Base-by-base conservation (phyloP, 2,888 invertebrate species). In the Ophion ellenae region DNA sequence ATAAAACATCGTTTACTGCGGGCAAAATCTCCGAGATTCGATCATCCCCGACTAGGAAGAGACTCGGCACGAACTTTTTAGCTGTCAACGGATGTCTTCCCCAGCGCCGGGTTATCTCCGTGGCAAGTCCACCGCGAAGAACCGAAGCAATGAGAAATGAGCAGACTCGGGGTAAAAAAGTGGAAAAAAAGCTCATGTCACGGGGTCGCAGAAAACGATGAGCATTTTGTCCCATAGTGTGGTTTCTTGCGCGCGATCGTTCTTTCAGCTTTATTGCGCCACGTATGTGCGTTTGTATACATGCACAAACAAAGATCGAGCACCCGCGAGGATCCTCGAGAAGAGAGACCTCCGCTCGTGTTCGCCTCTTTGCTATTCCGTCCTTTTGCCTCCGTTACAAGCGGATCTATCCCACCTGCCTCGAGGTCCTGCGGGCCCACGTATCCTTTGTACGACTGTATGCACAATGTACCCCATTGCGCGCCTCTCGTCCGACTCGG, bases 331-430 rank as follows among this genome's bases (percentile, higher is more conserved):
- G 45, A 63, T 40, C 61, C 59, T 73, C 69, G 69, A 45, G 24
- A 20, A 40, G 64, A 45, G 24, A 20, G 40, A 28, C 32, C n/a
- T n/a, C n/a, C 36, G 20, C 63, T 73, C 74, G 64, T 83, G 69
- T 81, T 81, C 17, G 57, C 45, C 73, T 83, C 63, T 81, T 83
- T 40, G 28, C 20, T 32, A 17, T 67, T 20, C 32, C 69, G 63
- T 81, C 45, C 47, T 59, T 83, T 74, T 59, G 64, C 70, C 9
- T 63, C 63, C 73, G 66, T 77, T 70, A 81, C 67, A 78, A 83
- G 83, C 83, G 83, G 83, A 86, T 86, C 73, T 85, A 81, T 78
- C 64, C 45, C 63, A 36, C 40, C 71, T 79, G 73, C 36, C 57
- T n/a, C 28, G 24, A 24, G 45, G 32, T 78, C 59, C 7, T 45